Base-by-base conservation (phyloP, 2,797 vertebrate genomes). In the Paedocypris micromegethes region DNA sequence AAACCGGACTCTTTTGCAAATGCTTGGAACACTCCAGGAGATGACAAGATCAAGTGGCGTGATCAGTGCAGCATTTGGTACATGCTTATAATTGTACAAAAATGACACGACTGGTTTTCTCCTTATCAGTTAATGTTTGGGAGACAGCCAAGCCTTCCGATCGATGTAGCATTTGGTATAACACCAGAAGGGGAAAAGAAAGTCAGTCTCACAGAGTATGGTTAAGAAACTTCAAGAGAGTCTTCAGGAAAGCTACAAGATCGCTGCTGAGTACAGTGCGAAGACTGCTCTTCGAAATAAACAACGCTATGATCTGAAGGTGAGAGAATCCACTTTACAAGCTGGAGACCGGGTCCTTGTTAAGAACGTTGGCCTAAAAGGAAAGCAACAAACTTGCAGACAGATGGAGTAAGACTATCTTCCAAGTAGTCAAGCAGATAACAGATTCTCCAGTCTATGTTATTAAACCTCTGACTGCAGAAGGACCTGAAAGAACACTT, bases 271-370 rank as follows among this genome's bases (percentile, higher is more conserved):
- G 37, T 40, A n/a, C 46, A 61, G 58, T 61, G 6, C 39, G 6
- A 47, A 38, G 37, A 49, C 58, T 39, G 46, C 46, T 40, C 9
- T 9, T 40, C 45, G 7, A 0, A 60, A 39, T 3, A 60, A 58
- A 43, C 42, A 6, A 58, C 5, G 9, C 5, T 59, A 59, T 59
- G 45, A 47, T 3, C 44, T 59, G 4, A 59, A 59, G 7, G 37
- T 60, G 58, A 47, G 58, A 48, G 58, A 60, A 48, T 47, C 58
- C 58, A 60, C 45, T 4, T 60, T 60, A 47, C 45, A 60, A 60
- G 58, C 4, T 58, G 56, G 56, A 44, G 42, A 44, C 42, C 3
- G 2, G 9, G 56, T 58, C 44, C 5, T 58, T 2, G 37, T 59
- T 3, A 59, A n/a, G 44, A 59, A 59, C 47, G 58, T 59, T 47